phyloP scores from a whole-genome alignment of 2,113 vertebrate species.

The Mionectes macconnelli region DNA sequence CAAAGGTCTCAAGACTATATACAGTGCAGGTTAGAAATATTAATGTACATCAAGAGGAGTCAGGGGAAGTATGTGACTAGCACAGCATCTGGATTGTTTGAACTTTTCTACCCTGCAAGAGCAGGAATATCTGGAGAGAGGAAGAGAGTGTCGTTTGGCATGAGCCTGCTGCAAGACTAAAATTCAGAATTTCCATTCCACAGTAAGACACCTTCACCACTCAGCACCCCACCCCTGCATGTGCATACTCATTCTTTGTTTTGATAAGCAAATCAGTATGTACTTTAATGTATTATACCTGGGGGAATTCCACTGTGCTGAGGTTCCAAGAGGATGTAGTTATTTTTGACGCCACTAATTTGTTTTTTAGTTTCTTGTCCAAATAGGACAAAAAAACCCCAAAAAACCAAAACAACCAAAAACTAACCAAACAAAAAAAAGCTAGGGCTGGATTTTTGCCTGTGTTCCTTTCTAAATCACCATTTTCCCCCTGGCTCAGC shows the following conservation, averaged over 20 bases:
- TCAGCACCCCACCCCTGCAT: background rate
- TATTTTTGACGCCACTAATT: slow-evolving; percentile 2
- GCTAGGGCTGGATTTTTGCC: background rate
- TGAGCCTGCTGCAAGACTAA: background rate
- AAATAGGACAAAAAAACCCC: background rate
- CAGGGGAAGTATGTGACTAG: background rate
- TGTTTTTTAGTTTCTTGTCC: slow-evolving; percentile 24
- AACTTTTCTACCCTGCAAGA: background rate
- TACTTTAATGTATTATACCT: slow-evolving; percentile 32
- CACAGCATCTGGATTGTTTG: background rate
- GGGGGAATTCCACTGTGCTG: background rate
- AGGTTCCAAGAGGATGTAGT: slow-evolving; percentile 41
- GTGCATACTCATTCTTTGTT: slow-evolving; percentile 43
- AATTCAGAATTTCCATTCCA: slow-evolving; percentile 29
- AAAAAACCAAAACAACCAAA: background rate
- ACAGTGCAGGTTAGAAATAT: background rate
- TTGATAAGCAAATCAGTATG: slow-evolving; percentile 28
- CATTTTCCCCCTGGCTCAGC: background rate
- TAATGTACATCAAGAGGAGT: background rate
- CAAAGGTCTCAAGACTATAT: background rate
- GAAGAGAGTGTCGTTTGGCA: background rate
- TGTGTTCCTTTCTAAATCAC: slow-evolving; percentile 11
- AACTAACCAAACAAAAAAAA: background rate
- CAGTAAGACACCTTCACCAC: background rate
- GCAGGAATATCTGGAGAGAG: background rate